Evolutionary conservation across 2,113 vertebrate genomes (phyloP).

Genomic region (Columbina picui): DNA sequence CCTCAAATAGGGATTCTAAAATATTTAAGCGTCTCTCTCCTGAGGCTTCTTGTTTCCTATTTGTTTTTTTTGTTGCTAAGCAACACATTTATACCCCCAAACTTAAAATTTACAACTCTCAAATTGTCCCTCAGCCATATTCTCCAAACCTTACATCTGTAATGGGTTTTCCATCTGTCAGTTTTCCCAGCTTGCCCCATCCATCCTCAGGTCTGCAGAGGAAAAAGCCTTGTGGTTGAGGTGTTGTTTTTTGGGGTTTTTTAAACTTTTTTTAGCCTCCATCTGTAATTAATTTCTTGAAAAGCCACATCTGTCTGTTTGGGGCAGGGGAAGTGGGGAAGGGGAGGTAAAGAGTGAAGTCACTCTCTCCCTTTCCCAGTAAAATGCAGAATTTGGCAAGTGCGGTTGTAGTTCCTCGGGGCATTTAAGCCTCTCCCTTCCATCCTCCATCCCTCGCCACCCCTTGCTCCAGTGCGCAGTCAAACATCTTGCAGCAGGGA

Average conservation of each 20-base stretch:
- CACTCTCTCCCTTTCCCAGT: conserved; percentile 50
- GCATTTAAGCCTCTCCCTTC: not conserved
- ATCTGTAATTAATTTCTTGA: conserved; percentile 69
- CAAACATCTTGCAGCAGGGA: not conserved
- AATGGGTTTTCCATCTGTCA: conserved; percentile 73
- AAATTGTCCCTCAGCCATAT: conserved; percentile 44
- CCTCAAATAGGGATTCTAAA: conserved; percentile 67
- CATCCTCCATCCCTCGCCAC: not conserved
- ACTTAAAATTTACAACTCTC: conserved; percentile 65
- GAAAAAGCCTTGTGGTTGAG: conserved; percentile 55
- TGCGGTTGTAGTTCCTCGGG: not conserved
- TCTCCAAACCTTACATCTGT: conserved; percentile 69
- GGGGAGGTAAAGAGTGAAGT: conserved; percentile 60
- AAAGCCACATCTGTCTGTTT: conserved; percentile 55
- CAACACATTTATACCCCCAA: conserved; percentile 64
- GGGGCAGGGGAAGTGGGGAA: not conserved
- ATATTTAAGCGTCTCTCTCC: conserved; percentile 63
- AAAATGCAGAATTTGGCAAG: conserved; percentile 36
- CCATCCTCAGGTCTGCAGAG: conserved; percentile 49
- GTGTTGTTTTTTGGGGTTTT: not conserved
- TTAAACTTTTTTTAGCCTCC: not conserved
- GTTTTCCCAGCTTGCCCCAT: conserved; percentile 61
- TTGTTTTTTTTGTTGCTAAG: conserved; percentile 79
- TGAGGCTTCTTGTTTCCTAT: conserved; percentile 78
- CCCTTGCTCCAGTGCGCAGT: not conserved